A percentile compares a stretch with the other conserved stretches of the same genome.
These are phyloP conservation scores for Harpagifer antarcticus DNA, from an alignment of 2,797 vertebrate genomes.

Conservation along the genomic window DNA sequence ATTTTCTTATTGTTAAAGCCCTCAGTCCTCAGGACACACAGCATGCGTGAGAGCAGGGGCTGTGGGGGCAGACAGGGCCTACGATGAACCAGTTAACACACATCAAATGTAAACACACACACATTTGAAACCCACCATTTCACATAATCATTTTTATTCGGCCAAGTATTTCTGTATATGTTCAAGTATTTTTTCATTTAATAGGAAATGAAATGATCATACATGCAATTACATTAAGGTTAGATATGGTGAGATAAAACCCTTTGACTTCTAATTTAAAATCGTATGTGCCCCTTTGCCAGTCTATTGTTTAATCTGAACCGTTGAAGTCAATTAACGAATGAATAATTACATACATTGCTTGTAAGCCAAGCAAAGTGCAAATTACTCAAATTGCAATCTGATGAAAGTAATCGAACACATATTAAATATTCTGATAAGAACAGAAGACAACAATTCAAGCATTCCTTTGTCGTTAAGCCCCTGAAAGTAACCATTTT, in stretches of 20 bases:
- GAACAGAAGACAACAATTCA: constrained; percentile 2
- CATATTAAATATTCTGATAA: constrained; percentile 25
- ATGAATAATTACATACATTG: background rate
- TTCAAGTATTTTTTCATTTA: background rate
- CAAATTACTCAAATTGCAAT: background rate
- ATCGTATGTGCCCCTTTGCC: background rate
- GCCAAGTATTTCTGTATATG: background rate
- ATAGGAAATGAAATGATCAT: background rate
- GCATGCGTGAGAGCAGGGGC: constrained; percentile 37
- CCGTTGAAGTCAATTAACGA: constrained; percentile 6
- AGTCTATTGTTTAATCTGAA: background rate
- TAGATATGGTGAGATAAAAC: background rate
- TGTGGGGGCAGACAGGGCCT: constrained; percentile 45
- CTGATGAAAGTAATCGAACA: constrained; percentile 25
- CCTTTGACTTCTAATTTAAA: background rate
- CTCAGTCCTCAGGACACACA: constrained; percentile 63
- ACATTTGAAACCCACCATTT: constrained; percentile 16
- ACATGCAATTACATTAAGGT: background rate
- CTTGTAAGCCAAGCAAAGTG: background rate
- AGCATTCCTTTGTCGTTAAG: background rate
- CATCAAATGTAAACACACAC: background rate
- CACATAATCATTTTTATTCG: constrained; percentile 8
- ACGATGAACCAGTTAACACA: constrained; percentile 46
- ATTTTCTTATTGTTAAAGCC: constrained; percentile 45
- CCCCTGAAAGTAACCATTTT: constrained; percentile 20